These are phyloP conservation scores for Entosphenus tridentatus DNA, from an alignment of 2,113 vertebrate species.

Conservation along the genomic window DNA sequence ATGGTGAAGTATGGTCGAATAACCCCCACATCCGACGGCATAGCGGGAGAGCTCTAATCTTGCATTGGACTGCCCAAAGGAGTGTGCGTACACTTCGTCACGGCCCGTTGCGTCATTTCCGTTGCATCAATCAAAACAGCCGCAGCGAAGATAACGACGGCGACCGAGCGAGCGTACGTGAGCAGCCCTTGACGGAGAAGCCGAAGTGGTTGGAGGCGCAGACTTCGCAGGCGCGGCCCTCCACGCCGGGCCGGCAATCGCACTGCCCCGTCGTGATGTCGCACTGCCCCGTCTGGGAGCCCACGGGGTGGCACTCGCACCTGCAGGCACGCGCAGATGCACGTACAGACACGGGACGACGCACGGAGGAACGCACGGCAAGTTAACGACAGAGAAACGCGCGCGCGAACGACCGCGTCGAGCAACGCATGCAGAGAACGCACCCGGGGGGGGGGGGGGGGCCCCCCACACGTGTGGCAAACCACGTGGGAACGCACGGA, in stretches of 20 bases:
- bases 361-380: too few species aligned
- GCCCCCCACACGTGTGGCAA: too few species aligned
- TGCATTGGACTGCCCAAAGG: background rate
- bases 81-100: background rate
- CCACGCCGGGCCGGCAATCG: conserved; percentile 71
- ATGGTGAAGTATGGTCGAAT: too few species aligned
- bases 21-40: too few species aligned
- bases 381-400: too few species aligned
- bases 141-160: too few species aligned
- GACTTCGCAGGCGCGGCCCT: conserved; percentile 42
- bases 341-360: too few species aligned
- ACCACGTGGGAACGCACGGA: too few species aligned
- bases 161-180: conserved; percentile 39
- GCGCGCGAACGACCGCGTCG: too few species aligned
- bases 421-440: too few species aligned
- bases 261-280: conserved; percentile 61
- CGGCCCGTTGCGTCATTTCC: background rate
- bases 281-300: conserved; percentile 69
- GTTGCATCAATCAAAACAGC: background rate
- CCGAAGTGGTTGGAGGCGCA: conserved; percentile 79
- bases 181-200: conserved; percentile 66
- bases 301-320: conserved; percentile 57
- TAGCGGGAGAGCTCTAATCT: background rate
- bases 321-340: conserved; percentile 18
- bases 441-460: too few species aligned